Base-by-base conservation (phyloP, 2,113 vertebrate species). In the Halcyon senegalensis region DNA sequence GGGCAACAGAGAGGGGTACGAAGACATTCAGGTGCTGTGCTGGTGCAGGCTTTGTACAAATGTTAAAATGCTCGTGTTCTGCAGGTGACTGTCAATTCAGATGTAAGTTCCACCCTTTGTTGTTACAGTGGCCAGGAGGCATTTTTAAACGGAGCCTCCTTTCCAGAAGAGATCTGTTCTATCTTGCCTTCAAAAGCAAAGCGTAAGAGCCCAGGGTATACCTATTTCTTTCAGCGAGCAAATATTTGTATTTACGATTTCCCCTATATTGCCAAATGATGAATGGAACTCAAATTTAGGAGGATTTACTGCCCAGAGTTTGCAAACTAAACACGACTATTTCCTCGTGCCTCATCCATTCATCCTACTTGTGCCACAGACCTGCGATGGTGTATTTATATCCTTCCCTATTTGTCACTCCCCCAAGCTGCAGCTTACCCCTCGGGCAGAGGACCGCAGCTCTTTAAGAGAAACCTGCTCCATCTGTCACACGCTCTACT, bases 381-480 rank as follows among this genome's bases (percentile, higher is more conserved):
- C n/a, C 41, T 72, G 31, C 55, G 69, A 86, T 13, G 37, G 64
- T 33, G 16, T 62, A 78, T 84, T 89, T 87, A 87, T 84, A 88
- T 25, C 89, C 51, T 66, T 74, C 81, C 81, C 7, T 82, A 55
- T 79, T 79, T 94, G 84, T 76, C 94, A 87, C 60, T 92, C 33
- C 39, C 58, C 27, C 58, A 21, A 48, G 83, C 46, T 72, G 48
- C 79, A 87, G 48, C 44, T 94, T 68, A 75, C n/a, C 68, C 39
- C 39, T 82, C 0, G 2, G 63, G 69, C 30, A 69, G 30, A 93
- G 62, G 18, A 44, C 16, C n/a, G 23, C 16, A 59, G 69, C 48
- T 82, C 46, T 84, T 91, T 85, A 76, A 91, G 91, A 67, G 70
- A 74, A 87, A 94, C 41, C 51, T 93, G 50, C 41, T 48, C 41